Evolutionary conservation across 2,888 invertebrate genomes (phyloP), one percentile per base, ranked within the genome.

Genomic region (Neoascia interrupta): DNA sequence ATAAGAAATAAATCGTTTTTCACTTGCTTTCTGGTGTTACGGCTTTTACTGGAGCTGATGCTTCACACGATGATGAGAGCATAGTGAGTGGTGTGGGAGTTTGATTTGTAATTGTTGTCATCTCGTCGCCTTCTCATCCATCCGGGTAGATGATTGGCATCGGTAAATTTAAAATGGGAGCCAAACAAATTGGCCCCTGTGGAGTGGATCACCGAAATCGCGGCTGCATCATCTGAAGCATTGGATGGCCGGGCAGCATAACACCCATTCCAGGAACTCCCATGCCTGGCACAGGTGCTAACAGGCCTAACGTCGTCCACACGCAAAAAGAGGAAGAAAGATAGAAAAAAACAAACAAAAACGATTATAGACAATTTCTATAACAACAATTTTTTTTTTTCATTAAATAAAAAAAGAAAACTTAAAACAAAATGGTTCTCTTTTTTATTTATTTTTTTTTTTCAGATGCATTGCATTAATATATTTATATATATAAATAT

Each of bases 161-260:
- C 69, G 86, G 86, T 81, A 88, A 83, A 66, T 87, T 86, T 82
- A 88, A 82, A 70, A 88, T 81, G 56, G 88, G 85, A 82, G 83
- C 84, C 85, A 86, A 81, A 83, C 83, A 86, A 39, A 85, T 79
- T 83, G 87, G 83, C 83, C 86, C 84, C 83, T 86, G 89, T 87
- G 92, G 91, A 90, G 92, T 91, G 90, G 93, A 93, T 95, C 95
- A 96, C 92, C 95, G 94, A 92, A 92, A 96, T 90, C 95, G 93
- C 83, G 95, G 95, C 90, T 94, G 94, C 95, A 96, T 94, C 90
- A 92, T 90, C 84, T 90, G 90, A 85, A 91, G 85, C 90, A 91
- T 90, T 18, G 87, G 88, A 81, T 87, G 88, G 23, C 88, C 88
- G 4, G 87, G 88, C 87, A 91, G 86, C 90, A 91, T 89, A 63